A percentile compares a stretch with the other conserved stretches of the same genome.
Evolutionary conservation across 1,140 invertebrate genomes (phyloP).

Genomic region (Acromyrmex echinatior): DNA sequence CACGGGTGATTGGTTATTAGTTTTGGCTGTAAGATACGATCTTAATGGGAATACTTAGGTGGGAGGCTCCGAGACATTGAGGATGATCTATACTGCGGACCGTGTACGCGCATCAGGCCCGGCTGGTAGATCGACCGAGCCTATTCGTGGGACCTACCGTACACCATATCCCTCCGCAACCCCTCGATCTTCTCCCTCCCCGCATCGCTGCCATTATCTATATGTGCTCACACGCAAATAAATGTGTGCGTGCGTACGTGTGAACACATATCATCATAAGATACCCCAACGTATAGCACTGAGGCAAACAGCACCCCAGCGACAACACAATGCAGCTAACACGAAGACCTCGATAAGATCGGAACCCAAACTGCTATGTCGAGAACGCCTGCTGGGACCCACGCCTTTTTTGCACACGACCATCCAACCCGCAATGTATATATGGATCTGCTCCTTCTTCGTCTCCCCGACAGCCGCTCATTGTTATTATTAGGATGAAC

Average conservation of each 20-base stretch:
- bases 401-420: constrained; percentile 81
- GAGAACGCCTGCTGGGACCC: constrained; percentile 83
- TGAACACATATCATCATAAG: constrained; percentile 31
- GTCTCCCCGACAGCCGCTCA: constrained; percentile 22
- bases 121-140: constrained; percentile 76
- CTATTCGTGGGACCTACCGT: constrained; percentile 73
- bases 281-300: constrained; percentile 38
- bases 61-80: constrained; percentile 82
- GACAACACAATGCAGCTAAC: constrained; percentile 82
- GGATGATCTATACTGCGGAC: constrained; percentile 79
- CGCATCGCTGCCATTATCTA: neutral
- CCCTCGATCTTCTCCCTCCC: neutral
- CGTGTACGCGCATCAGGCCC: constrained; percentile 72
- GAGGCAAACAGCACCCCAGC: constrained; percentile 75
- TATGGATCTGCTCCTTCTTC: constrained; percentile 60
- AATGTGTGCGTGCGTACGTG: too few relatives aligned
- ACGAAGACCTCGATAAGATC: constrained; percentile 80
- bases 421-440: constrained; percentile 66
- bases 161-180: neutral
- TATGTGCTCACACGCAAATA: neutral
- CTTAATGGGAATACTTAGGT: constrained; percentile 85
- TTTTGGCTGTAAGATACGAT: constrained; percentile 83
- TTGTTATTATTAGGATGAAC: constrained; percentile 75
- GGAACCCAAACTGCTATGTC: constrained; percentile 80
- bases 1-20: constrained; percentile 84